Base-by-base conservation (phyloP, 2,797 vertebrate genomes). In the Chelmon rostratus region DNA sequence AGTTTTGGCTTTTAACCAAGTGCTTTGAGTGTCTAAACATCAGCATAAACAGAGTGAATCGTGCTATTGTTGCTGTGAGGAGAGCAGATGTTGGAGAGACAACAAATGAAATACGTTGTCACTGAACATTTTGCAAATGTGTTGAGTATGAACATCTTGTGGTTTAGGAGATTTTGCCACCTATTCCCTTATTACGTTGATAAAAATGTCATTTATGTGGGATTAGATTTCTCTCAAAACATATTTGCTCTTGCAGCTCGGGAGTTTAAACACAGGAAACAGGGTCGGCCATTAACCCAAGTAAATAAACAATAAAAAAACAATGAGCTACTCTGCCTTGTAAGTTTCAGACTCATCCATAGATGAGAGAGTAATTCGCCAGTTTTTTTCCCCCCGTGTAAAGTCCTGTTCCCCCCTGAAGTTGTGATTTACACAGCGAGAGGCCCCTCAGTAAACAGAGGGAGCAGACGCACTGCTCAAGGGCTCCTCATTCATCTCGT, bases 401-500 rank as follows among this genome's bases (percentile, higher is more conserved):
- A 72, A 73, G 37, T 40, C 23, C 44, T 61, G 56, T 59, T 79
- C 62, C 71, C 70, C 77, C 82, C 85, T 64, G 75, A 88, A 88
- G 88, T 86, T 76, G 53, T 76, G 75, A 92, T 89, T 87, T 88
- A 69, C 87, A 78, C 86, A 84, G 81, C 68, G 53, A 89, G 88
- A 83, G 81, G 82, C 81, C 73, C 23, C 73, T 88, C 47, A 18
- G 80, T 82, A 91, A 92, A 93, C 89, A 93, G 86, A 91, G 76
- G 85, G 84, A 90, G 85, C 91, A 94, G 92, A 93, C 86, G 63
- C 46, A 69, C 76, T 70, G 88, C 84, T 86, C 86, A 84, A 89
- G 86, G 90, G 90, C 82, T 87, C 86, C 86, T 87, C 77, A 83
- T 91, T 92, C 86, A 86, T 89, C 89, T 83, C 70, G 16, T 85